Percentiles rank a stretch among this genome's conserved stretches.
phyloP scores from a whole-genome alignment of 2,113 vertebrate genomes.

The Bungarus multicinctus region DNA sequence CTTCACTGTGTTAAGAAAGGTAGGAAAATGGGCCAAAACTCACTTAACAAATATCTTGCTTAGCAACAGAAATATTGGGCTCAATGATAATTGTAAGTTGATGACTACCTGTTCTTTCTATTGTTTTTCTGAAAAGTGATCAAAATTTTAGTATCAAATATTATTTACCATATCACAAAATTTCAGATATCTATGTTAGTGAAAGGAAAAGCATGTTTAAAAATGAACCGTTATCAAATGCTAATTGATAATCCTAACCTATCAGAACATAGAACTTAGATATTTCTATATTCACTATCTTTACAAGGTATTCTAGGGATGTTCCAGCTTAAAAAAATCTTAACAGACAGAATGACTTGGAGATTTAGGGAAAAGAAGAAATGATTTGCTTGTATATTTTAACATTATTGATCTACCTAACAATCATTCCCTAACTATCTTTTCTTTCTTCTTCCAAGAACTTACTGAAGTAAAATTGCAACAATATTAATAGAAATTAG shows the following conservation, averaged over 20 bases:
- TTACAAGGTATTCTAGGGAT: background rate
- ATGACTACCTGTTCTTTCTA: slow-evolving; percentile 12
- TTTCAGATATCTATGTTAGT: slow-evolving; percentile 40
- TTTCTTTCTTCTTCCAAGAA: slow-evolving; percentile 53
- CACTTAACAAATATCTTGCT: background rate
- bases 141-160: slow-evolving; percentile 44
- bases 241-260: background rate
- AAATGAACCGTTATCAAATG: slow-evolving; percentile 17
- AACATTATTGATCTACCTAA: slow-evolving; percentile 17
- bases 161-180: slow-evolving; percentile 40
- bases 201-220: slow-evolving; percentile 43
- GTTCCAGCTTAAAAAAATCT: background rate
- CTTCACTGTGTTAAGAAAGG: background rate
- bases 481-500: slow-evolving; percentile 52
- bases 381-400: slow-evolving; percentile 6
- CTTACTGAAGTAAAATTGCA: slow-evolving; percentile 55
- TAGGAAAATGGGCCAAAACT: background rate
- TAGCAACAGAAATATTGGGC: background rate
- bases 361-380: background rate
- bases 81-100: background rate
- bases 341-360: background rate
- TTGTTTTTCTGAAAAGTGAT: slow-evolving; percentile 32
- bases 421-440: slow-evolving; percentile 42
- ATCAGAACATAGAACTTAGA: background rate
- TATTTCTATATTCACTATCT: background rate